These are phyloP conservation scores for Phyllostomus discolor DNA, from an alignment of 2,113 vertebrate genomes.

Conservation along the genomic window DNA sequence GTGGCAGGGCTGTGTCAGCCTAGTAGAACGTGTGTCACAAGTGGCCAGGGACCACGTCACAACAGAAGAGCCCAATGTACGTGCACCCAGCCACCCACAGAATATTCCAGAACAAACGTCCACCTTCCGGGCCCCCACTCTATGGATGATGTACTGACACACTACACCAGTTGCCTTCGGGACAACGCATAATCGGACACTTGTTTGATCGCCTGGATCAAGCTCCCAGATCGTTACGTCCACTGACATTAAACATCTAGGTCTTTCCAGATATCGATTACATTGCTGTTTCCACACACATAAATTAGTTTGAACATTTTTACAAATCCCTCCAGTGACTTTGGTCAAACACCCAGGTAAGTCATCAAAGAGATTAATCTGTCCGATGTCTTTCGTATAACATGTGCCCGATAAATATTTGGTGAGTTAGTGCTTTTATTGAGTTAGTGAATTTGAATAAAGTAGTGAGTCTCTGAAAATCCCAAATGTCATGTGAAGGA, in stretches of 20 bases:
- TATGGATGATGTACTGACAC: neutral
- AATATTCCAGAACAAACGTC: neutral
- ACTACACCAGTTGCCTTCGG: neutral
- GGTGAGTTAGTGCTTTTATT: neutral
- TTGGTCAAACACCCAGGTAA: conserved; percentile 50
- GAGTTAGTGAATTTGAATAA: conserved; percentile 39
- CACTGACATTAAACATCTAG: conserved; percentile 48
- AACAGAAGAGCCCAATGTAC: neutral
- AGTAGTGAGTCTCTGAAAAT: neutral
- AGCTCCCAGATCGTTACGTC: neutral
- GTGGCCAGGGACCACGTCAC: neutral
- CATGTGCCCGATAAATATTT: conserved; percentile 2
- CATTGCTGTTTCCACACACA: neutral
- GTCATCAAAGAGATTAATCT: conserved; percentile 11
- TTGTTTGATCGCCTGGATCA: neutral
- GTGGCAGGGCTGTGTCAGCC: neutral
- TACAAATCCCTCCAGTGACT: conserved; percentile 39
- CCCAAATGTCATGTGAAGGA: neutral
- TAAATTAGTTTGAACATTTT: conserved; percentile 44
- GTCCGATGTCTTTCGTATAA: neutral
- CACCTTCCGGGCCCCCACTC: neutral
- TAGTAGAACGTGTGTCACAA: neutral
- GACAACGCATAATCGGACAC: neutral
- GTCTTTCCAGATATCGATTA: conserved; percentile 45
- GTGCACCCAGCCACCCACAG: neutral